Evolutionary conservation across 2,888 invertebrate genomes (phyloP).

Genomic region (Pyrrhia umbra): DNA sequence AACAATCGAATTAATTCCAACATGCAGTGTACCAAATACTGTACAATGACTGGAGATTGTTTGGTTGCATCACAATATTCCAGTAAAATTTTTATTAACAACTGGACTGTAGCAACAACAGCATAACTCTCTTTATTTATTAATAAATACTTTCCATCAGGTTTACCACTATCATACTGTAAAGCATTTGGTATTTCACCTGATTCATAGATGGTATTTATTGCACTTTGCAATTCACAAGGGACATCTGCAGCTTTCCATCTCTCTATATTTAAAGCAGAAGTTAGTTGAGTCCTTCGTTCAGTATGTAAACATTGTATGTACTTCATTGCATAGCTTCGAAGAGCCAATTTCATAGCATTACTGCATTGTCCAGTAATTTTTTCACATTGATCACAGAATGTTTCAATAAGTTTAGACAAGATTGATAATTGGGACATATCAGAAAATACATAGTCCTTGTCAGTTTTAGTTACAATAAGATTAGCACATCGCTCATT

Average conservation of each 20-base stretch:
- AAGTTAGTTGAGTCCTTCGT: conserved; percentile 95
- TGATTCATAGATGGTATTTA: conserved; percentile 92
- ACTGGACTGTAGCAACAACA: conserved; percentile 95
- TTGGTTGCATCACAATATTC: conserved; percentile 97
- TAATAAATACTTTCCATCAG: conserved; percentile 90
- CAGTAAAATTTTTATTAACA: conserved; percentile 96
- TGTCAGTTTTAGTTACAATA: conserved; percentile 94
- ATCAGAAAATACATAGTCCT: conserved; percentile 93
- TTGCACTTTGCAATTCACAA: conserved; percentile 95
- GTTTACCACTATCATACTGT: conserved; percentile 79
- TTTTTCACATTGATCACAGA: conserved; percentile 93
- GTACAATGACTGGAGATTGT: conserved; percentile 94
- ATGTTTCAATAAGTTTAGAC: conserved; percentile 94
- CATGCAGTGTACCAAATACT: conserved; percentile 95
- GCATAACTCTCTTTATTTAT: conserved; percentile 93
- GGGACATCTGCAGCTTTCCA: conserved; percentile 99
- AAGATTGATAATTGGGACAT: conserved; percentile 94
- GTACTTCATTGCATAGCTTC: conserved; percentile 97
- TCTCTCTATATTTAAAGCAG: conserved; percentile 96
- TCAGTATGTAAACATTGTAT: conserved; percentile 97
- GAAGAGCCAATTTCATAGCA: conserved; percentile 95
- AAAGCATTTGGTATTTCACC: conserved; percentile 84
- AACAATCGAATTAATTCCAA: conserved; percentile 97
- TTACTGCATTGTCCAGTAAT: conserved; percentile 94
- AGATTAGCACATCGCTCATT: conserved; percentile 98